These are phyloP conservation scores for Phymanthus crucifer DNA, from an alignment of 92 coral and sea anemone genomes.

Conservation along the genomic window DNA sequence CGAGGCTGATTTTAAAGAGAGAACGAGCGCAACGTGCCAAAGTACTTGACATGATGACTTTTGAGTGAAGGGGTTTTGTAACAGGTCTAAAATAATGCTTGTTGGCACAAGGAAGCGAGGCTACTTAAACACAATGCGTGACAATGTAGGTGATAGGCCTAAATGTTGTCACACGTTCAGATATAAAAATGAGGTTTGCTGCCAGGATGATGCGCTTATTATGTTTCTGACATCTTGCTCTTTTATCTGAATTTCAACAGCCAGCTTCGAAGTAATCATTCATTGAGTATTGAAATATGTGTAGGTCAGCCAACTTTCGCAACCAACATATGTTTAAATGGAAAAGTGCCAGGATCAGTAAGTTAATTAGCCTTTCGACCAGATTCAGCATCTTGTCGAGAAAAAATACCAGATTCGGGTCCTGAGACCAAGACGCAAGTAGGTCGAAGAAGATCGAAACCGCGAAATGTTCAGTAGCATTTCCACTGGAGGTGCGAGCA, in stretches of 20 bases:
- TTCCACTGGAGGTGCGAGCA: too few species aligned
- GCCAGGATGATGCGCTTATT: background rate
- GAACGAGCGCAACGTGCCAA: too few species aligned
- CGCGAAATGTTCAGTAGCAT: too few species aligned
- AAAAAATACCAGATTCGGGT: background rate
- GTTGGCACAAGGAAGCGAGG: slow-evolving; percentile 12
- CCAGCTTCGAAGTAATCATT: background rate
- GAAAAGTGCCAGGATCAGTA: too few species aligned
- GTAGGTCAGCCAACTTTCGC: slow-evolving; percentile 19
- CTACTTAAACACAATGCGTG: background rate
- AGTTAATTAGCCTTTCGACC: too few species aligned
- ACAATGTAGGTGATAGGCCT: background rate
- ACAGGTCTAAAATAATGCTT: background rate
- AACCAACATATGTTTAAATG: background rate
- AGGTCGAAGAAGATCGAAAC: background rate
- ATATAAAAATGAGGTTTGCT: background rate
- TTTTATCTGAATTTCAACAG: background rate
- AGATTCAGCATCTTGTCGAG: too few species aligned
- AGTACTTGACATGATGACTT: too few species aligned
- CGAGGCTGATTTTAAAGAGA: too few species aligned
- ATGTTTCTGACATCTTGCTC: background rate
- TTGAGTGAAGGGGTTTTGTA: too few species aligned
- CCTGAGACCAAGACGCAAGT: background rate
- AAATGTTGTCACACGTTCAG: background rate
- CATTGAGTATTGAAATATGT: background rate